These are phyloP conservation scores for Nothobranchius furzeri DNA, from an alignment of 2,113 vertebrate genomes.

Conservation along the genomic window DNA sequence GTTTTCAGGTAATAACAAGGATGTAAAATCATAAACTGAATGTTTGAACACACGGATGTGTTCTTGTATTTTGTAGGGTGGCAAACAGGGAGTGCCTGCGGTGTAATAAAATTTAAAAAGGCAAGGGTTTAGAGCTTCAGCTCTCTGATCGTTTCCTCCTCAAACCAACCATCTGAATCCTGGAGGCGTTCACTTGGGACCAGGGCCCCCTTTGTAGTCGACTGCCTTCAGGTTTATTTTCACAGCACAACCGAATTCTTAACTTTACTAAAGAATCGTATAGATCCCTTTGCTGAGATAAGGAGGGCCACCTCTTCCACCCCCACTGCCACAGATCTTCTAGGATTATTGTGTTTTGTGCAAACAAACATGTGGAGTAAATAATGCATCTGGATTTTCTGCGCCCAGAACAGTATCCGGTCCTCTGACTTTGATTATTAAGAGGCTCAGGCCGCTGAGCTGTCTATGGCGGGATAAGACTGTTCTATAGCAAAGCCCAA, in stretches of 20 bases:
- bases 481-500: conserved; percentile 25
- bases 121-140: conserved; percentile 38
- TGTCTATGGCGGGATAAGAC: conserved; percentile 60
- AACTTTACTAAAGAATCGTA: conserved; percentile 51
- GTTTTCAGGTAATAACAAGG: neutral
- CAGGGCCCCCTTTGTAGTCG: conserved; percentile 56
- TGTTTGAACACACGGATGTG: too few relatives aligned
- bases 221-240: conserved; percentile 71
- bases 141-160: conserved; percentile 55
- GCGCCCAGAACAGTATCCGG: conserved; percentile 35
- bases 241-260: conserved; percentile 69
- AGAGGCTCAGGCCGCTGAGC: conserved; percentile 16
- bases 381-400: conserved; percentile 61
- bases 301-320: conserved; percentile 22
- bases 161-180: conserved; percentile 39
- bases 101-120: conserved; percentile 42
- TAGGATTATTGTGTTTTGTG: conserved; percentile 68
- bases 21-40: too few relatives aligned
- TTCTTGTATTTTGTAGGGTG: conserved; percentile 8
- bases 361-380: conserved; percentile 63
- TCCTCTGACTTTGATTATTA: conserved; percentile 47
- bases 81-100: conserved; percentile 38
- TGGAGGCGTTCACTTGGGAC: conserved; percentile 40
- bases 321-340: conserved; percentile 36
- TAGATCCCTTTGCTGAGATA: conserved; percentile 65